phyloP scores from a whole-genome alignment of 2,113 vertebrate genomes.

The Nerophis lumbriciformis region DNA sequence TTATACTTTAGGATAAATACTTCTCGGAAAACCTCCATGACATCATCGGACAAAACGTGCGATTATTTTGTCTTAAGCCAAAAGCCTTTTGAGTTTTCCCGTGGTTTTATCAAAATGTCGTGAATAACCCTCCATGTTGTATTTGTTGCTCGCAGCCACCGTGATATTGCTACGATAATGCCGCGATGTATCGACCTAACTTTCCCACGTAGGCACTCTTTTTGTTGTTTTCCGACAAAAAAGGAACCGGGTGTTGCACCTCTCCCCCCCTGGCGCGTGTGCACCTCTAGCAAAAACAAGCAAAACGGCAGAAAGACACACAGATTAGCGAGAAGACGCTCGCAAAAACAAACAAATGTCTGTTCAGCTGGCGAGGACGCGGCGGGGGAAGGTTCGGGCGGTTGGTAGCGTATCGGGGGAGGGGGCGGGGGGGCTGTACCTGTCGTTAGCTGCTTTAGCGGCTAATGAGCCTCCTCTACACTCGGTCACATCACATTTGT shows the following conservation, averaged over 20 bases:
- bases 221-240: conserved; percentile 36
- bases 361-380: conserved; percentile 44
- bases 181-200: conserved; percentile 35
- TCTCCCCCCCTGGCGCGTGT: conserved; percentile 49
- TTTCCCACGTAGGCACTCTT: conserved; percentile 38
- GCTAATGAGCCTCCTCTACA: conserved; percentile 93
- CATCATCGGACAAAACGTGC: no score
- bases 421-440: conserved; percentile 73
- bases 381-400: conserved; percentile 54
- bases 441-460: conserved; percentile 85
- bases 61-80: no score
- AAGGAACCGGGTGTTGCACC: conserved; percentile 47
- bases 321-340: conserved; percentile 26
- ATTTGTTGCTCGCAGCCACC: no score
- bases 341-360: conserved; percentile 68
- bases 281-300: conserved; percentile 57
- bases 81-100: no score
- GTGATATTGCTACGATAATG: no score
- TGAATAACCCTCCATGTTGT: no score
- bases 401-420: conserved; percentile 45
- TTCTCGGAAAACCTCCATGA: no score
- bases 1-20: no score
- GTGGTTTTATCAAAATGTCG: no score
- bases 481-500: conserved; percentile 95
- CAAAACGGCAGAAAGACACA: conserved; percentile 47